A percentile compares a stretch with the other conserved stretches of the same genome.
phyloP scores from a whole-genome alignment of 1,140 invertebrate genomes.

The Drosophila melanogaster region DNA sequence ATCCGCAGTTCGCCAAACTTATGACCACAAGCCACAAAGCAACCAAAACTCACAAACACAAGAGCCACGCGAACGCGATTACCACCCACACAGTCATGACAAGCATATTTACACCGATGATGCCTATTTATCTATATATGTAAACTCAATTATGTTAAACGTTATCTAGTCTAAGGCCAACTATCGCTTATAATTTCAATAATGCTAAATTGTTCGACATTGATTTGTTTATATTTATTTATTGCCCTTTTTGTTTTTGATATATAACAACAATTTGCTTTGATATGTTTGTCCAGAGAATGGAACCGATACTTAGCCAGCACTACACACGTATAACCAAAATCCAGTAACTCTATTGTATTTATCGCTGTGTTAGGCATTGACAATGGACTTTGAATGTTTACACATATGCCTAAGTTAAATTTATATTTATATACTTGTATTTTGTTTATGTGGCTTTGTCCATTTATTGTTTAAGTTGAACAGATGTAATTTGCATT shows the following conservation, averaged over 20 bases:
- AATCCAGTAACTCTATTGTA: conserved; percentile 5
- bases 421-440: conserved; percentile 13
- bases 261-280: conserved; percentile 16
- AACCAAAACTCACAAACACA: conserved; percentile 5
- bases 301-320: conserved; percentile 37
- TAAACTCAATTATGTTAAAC: conserved; percentile 32
- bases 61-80: conserved; percentile 21
- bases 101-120: conserved; percentile 22
- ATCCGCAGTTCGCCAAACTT: too few species aligned
- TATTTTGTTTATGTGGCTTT: conserved; percentile 30
- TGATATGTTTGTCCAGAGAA: conserved; percentile 8
- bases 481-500: conserved; percentile 35
- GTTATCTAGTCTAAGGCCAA: conserved; percentile 40
- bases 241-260: conserved; percentile 14
- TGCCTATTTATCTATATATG: conserved; percentile 14
- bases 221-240: conserved; percentile 32
- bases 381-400: conserved; percentile 42
- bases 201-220: conserved; percentile 16
- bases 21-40: conserved; percentile 1
- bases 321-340: conserved; percentile 10
- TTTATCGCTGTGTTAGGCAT: conserved; percentile 39
- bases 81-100: conserved; percentile 19
- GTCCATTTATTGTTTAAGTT: conserved; percentile 18
- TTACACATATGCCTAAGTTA: conserved; percentile 28
- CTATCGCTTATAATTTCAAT: conserved; percentile 31